These are phyloP conservation scores for Drosophila setosimentum DNA, from an alignment of 2,888 invertebrate genomes.

Conservation along the genomic window DNA sequence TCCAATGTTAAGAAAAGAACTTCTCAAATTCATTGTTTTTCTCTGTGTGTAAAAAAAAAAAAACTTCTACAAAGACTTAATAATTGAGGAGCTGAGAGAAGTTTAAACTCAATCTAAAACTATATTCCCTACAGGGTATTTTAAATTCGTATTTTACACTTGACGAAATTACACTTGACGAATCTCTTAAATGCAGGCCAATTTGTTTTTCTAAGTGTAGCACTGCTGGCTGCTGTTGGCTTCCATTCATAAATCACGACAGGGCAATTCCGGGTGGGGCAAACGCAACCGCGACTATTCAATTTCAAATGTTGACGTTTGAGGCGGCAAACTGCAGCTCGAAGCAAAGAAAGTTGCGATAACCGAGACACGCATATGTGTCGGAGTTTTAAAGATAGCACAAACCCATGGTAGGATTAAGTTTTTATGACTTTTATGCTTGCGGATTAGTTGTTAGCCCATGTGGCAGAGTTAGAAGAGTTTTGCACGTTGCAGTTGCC, in stretches of 20 bases:
- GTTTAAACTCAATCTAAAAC: neutral
- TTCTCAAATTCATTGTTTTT: too few relatives aligned
- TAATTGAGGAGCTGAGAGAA: too few relatives aligned
- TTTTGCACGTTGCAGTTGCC: constrained; percentile 80
- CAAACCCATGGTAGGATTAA: constrained; percentile 44
- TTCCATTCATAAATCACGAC: constrained; percentile 48
- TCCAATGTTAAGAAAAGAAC: too few relatives aligned
- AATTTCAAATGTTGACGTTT: constrained; percentile 72
- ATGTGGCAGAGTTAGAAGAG: constrained; percentile 63
- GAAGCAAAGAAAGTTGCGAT: constrained; percentile 47
- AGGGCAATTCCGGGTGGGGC: constrained; percentile 13
- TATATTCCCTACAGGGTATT: neutral
- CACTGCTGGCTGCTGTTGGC: constrained; percentile 19
- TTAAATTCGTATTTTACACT: too few relatives aligned
- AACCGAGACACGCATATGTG: constrained; percentile 55
- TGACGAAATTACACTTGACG: too few relatives aligned
- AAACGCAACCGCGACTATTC: constrained; percentile 77
- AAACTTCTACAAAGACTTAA: too few relatives aligned
- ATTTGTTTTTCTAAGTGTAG: neutral
- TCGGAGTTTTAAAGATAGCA: constrained; percentile 60
- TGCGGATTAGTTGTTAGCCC: constrained; percentile 50
- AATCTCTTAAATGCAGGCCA: neutral
- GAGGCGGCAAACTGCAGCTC: constrained; percentile 60
- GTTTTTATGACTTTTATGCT: constrained; percentile 22
- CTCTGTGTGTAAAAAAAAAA: too few relatives aligned